Base-by-base conservation (phyloP, 2,888 invertebrate genomes). In the Rapana venosa region DNA sequence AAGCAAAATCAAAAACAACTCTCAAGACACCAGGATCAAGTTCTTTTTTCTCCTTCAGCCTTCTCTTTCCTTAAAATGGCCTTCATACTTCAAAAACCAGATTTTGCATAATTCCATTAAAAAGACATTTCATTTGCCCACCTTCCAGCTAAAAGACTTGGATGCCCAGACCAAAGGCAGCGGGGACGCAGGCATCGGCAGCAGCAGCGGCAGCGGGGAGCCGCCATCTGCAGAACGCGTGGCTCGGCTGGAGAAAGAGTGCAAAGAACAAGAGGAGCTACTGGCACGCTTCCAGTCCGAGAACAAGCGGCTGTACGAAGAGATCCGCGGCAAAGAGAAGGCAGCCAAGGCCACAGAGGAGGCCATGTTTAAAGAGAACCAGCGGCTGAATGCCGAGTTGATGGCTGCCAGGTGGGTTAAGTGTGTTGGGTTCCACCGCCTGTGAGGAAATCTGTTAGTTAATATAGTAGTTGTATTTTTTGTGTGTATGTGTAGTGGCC, bases 311-410 rank as follows among this genome's bases (percentile, higher is more conserved):
- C 92, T 96, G 85, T 96, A 95, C 91, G 93, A 94, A 87, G 95
- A 96, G 90, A 93, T 95, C 91, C 96, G 96, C 91, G 92, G 92
- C 61, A 84, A 95, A 66, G 93, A 95, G 89, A 93, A 92, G 79
- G 92, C 94, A 56, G 93, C 92, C 90, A 96, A 95, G 92, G 93
- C 92, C 58, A 93, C 95, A 22, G 95, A 96, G 91, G 94, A 95
- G 87, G 93, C 93, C 88, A 95, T 96, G 95, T 95, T 95, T 90
- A 93, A 93, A 74, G 96, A 96, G 89, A 96, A 96, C 87, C 95
- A 96, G 92, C 93, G 93, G 90, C 92, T 96, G 47, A 92, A 92
- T 0, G 87, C 93, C 17, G 95, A 96, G 81, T 91, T 95, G 8
- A 91, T 93, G 30, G 93, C 93, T 88, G 93, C 95, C 36, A 95